phyloP scores from a whole-genome alignment of 2,888 invertebrate species.

The Mesochorus sp. region DNA sequence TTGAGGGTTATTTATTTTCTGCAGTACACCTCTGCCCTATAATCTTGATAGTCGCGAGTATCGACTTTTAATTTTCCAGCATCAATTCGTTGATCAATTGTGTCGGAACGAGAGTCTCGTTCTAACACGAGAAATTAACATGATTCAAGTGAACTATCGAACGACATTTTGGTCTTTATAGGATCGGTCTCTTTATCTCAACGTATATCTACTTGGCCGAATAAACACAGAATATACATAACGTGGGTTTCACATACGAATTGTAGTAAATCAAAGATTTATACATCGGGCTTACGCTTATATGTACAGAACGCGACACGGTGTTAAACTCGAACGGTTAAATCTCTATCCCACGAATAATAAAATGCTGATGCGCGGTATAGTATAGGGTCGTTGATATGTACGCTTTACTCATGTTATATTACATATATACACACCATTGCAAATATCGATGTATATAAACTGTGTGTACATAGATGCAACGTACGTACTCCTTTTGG shows the following conservation, averaged over 20 bases:
- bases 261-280: slow-evolving; percentile 46
- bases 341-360: slow-evolving; percentile 54
- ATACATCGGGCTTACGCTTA: slow-evolving; percentile 27
- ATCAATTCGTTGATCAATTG: slow-evolving; percentile 10
- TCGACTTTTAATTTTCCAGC: no score
- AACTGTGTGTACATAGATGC: background rate
- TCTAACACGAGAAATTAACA: background rate
- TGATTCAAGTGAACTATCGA: background rate
- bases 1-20: no score
- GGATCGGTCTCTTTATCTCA: background rate
- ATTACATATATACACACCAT: slow-evolving; percentile 1
- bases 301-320: slow-evolving; percentile 19
- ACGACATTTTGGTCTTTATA: background rate
- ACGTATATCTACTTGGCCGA: background rate
- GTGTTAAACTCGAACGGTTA: slow-evolving; percentile 49
- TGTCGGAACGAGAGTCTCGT: background rate
- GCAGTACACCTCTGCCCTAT: no score
- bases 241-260: slow-evolving; percentile 42
- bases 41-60: no score
- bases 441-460: slow-evolving; percentile 2
- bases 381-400: background rate
- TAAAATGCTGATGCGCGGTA: slow-evolving; percentile 33
- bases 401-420: background rate
- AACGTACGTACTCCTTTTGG: background rate
- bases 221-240: background rate